A percentile compares a stretch with the other conserved stretches of the same genome.
Evolutionary conservation across 2,113 vertebrate species (phyloP).

Genomic region (Heterocephalus glaber): DNA sequence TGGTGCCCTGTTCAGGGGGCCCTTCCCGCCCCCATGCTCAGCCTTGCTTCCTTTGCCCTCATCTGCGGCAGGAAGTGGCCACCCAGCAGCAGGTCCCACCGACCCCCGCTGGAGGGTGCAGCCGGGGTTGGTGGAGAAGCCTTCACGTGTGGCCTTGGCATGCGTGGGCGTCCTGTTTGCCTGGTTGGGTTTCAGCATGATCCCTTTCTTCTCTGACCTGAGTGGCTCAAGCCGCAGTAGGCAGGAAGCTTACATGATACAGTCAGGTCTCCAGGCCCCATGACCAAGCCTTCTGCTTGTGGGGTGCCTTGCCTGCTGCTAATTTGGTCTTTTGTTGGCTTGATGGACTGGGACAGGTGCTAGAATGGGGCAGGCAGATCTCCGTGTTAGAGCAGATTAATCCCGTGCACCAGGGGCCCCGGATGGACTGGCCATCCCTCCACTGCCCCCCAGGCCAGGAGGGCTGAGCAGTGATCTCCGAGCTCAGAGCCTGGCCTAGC

Average conservation of each 20-base stretch:
- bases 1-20: too few relatives aligned
- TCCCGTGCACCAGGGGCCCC: not conserved
- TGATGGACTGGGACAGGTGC: constrained; percentile 67
- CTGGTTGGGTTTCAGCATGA: not conserved
- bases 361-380: not conserved
- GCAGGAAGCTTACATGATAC: constrained; percentile 54
- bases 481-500: not conserved
- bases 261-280: constrained; percentile 74
- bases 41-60: not conserved
- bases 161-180: constrained; percentile 37
- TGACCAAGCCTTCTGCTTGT: too few relatives aligned
- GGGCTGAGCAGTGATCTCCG: not conserved
- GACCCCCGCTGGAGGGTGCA: not conserved
- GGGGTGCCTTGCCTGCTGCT: constrained; percentile 69
- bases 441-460: not conserved
- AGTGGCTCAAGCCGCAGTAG: constrained; percentile 63
- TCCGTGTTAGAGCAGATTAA: not conserved
- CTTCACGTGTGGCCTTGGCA: not conserved
- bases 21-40: not conserved
- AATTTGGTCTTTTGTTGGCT: constrained; percentile 73
- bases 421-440: not conserved
- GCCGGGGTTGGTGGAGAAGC: not conserved
- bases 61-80: not conserved
- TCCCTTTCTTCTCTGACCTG: constrained; percentile 65
- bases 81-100: not conserved